A percentile compares a stretch with the other conserved stretches of the same genome.
These are phyloP conservation scores for Theocolax elegans DNA, from an alignment of 1,140 invertebrate genomes.

Conservation along the genomic window DNA sequence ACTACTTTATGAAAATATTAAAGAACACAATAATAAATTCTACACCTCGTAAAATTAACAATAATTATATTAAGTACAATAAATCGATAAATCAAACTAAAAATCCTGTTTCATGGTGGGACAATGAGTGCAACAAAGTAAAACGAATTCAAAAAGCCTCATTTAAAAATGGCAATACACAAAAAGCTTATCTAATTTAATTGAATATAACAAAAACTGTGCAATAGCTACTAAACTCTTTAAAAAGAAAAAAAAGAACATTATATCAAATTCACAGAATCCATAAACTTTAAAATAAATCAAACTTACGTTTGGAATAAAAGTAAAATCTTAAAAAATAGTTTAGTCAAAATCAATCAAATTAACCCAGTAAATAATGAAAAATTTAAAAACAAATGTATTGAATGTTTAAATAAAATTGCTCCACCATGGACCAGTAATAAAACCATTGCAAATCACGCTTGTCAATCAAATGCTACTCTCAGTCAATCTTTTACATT, in stretches of 20 bases:
- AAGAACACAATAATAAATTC: not conserved
- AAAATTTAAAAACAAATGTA: no score
- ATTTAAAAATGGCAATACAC: not conserved
- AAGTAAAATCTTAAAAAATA: constrained; percentile 4
- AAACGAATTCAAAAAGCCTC: not conserved
- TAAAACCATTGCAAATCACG: no score
- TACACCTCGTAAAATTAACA: not conserved
- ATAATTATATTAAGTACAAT: not conserved
- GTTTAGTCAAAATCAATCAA: not conserved
- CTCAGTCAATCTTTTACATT: no score
- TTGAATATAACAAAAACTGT: not conserved
- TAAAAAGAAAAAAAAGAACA: not conserved
- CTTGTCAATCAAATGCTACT: no score
- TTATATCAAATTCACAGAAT: not conserved
- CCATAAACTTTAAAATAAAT: not conserved
- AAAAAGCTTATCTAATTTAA: not conserved
- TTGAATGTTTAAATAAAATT: no score
- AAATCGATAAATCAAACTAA: no score
- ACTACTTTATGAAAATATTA: not conserved
- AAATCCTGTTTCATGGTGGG: constrained; percentile 15
- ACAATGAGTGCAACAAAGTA: not conserved
- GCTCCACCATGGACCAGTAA: no score
- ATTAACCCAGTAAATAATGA: no score
- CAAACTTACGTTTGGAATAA: not conserved
- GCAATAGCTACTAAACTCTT: not conserved